Percentiles rank a stretch among this genome's conserved stretches.
These are phyloP conservation scores for Papilio polyxenes DNA, from an alignment of 1,140 invertebrate species.

Conservation along the genomic window DNA sequence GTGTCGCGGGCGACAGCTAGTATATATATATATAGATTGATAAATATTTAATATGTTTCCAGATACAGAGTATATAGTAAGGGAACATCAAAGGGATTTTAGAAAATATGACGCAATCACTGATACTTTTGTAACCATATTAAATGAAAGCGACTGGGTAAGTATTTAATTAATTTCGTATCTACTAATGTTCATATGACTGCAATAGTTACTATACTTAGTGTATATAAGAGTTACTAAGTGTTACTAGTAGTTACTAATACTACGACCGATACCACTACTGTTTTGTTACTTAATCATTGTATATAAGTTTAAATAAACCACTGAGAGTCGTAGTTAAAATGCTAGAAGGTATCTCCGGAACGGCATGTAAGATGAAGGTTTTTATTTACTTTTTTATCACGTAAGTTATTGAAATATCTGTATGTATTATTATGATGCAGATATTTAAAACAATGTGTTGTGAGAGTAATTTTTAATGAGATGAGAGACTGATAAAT, in stretches of 20 bases:
- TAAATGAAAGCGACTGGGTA: slow-evolving; percentile 74
- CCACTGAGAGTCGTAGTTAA: not conserved
- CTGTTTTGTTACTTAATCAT: not conserved
- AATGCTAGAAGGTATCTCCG: not conserved
- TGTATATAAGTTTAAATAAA: not conserved
- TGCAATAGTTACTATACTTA: too few species aligned
- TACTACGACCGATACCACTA: not conserved
- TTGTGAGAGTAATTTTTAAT: not conserved
- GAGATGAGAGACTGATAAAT: not conserved
- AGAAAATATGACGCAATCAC: slow-evolving; percentile 77
- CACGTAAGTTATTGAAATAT: not conserved
- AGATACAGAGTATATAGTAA: slow-evolving; percentile 78
- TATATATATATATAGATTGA: not conserved
- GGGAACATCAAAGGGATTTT: slow-evolving; percentile 66
- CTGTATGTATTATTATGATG: not conserved
- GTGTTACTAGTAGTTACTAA: too few species aligned
- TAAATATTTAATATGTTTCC: slow-evolving; percentile 50
- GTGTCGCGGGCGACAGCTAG: too few species aligned
- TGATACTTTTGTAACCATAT: slow-evolving; percentile 57
- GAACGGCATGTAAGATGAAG: too few species aligned
- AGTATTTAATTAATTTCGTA: slow-evolving; percentile 41
- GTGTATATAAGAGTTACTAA: too few species aligned
- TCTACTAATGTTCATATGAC: too few species aligned
- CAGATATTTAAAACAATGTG: not conserved
- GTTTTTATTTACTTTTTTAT: not conserved